Percentiles rank a stretch among this genome's conserved stretches.
Conservation (phyloP, 1,140 invertebrate species). For the Drosophila truncata region DNA sequence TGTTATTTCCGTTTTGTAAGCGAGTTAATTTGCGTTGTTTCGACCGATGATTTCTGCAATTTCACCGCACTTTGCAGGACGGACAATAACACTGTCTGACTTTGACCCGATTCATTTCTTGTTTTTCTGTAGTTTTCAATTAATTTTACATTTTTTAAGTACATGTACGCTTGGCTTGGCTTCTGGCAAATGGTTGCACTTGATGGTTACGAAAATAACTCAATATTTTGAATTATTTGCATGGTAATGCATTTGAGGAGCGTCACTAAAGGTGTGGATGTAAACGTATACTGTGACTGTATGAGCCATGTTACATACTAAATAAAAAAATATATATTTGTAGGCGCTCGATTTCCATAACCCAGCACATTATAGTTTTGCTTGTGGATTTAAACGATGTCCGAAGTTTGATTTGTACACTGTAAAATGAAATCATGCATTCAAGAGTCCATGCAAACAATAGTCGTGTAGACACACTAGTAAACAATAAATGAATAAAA, state of each 20-base stretch:
- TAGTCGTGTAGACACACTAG: too few relatives aligned
- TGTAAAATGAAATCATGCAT: not conserved
- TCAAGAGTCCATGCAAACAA: not conserved
- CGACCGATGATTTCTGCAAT: constrained; percentile 61
- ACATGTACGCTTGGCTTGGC: not conserved
- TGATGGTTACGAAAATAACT: not conserved
- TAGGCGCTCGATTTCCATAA: not conserved
- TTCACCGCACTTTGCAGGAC: constrained; percentile 49
- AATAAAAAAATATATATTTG: not conserved
- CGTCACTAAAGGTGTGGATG: not conserved
- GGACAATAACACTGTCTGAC: constrained; percentile 60
- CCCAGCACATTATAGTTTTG: not conserved
- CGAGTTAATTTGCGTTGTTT: constrained; percentile 60
- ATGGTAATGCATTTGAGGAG: not conserved
- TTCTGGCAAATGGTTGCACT: constrained; percentile 1
- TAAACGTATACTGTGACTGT: not conserved
- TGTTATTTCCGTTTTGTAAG: constrained; percentile 81
- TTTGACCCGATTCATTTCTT: constrained; percentile 69
- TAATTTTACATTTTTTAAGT: constrained; percentile 17
- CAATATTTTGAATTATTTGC: not conserved
- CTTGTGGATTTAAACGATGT: not conserved
- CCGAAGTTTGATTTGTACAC: not conserved
- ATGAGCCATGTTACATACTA: too few relatives aligned
- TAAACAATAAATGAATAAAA: constrained; percentile 3
- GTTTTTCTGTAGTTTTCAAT: constrained; percentile 44